phyloP scores from a whole-genome alignment of 2,113 vertebrate genomes.

The Progne subis region DNA sequence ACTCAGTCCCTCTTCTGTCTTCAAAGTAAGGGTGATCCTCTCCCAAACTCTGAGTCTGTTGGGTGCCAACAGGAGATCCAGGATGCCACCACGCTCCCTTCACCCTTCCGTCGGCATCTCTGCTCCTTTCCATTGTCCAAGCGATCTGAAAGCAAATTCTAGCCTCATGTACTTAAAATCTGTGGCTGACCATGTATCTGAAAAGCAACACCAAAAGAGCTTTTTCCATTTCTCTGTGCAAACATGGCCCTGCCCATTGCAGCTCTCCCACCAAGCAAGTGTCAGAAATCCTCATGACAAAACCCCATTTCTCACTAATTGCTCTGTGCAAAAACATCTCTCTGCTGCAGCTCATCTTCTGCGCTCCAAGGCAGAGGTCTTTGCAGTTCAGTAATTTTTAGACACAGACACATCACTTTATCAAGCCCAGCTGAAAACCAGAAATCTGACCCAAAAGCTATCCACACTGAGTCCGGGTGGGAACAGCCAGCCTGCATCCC shows the following conservation, averaged over 20 bases:
- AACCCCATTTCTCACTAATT: background rate
- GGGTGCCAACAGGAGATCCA: background rate
- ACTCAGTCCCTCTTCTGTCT: background rate
- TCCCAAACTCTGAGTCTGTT: background rate
- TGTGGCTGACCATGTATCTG: background rate
- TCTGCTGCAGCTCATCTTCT: background rate
- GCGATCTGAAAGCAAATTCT: background rate
- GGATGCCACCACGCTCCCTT: background rate
- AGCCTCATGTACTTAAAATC: background rate
- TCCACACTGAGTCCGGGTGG: rapidly evolving
- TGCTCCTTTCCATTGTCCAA: rapidly evolving
- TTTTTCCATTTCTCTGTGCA: background rate
- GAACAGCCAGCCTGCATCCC: background rate
- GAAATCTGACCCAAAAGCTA: background rate
- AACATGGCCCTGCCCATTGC: background rate
- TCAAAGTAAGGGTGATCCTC: rapidly evolving
- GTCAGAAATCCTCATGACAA: background rate
- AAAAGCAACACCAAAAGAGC: background rate
- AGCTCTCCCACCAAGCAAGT: background rate
- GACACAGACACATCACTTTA: background rate
- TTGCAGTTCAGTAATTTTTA: background rate
- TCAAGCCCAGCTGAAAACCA: background rate
- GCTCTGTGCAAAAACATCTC: background rate
- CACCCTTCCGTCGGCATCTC: background rate
- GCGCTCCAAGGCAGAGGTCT: background rate